Conservation (phyloP, 2,113 vertebrate species). For the Chionodraco myersi region DNA sequence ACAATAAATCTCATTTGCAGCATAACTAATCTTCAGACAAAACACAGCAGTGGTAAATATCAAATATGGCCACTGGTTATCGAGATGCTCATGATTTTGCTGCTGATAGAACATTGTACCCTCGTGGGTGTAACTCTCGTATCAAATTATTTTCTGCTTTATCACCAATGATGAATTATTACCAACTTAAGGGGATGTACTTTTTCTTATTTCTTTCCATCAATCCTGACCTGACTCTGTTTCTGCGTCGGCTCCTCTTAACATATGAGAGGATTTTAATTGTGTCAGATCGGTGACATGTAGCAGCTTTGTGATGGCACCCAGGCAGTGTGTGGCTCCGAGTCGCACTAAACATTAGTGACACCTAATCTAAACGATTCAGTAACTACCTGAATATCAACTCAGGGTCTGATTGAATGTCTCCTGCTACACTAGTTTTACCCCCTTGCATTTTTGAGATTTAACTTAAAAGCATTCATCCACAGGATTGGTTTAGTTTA, state of each 20-base stretch:
- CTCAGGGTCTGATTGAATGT: slow-evolving; percentile 78
- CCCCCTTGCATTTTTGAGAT: slow-evolving; percentile 70
- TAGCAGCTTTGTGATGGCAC: slow-evolving; percentile 76
- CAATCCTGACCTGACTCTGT: slow-evolving; percentile 27
- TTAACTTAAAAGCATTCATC: slow-evolving; percentile 78
- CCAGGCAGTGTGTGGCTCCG: slow-evolving; percentile 54
- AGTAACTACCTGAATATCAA: slow-evolving; percentile 81
- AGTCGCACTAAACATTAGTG: slow-evolving; percentile 79
- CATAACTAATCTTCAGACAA: slow-evolving; percentile 77
- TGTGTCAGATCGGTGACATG: slow-evolving; percentile 74
- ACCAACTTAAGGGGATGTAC: slow-evolving; percentile 28
- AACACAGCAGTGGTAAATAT: slow-evolving; percentile 62
- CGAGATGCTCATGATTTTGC: slow-evolving; percentile 40
- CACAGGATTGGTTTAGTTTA: slow-evolving; percentile 79
- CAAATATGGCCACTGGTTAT: slow-evolving; percentile 51
- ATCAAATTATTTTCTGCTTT: slow-evolving; percentile 38
- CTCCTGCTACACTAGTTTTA: slow-evolving; percentile 78
- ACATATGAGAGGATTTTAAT: slow-evolving; percentile 72
- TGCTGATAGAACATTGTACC: slow-evolving; percentile 39
- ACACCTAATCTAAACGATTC: slow-evolving; percentile 83
- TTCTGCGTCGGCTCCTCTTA: slow-evolving; percentile 15
- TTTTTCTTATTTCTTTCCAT: slow-evolving; percentile 26
- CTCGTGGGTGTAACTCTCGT: slow-evolving; percentile 26
- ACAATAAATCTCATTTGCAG: slow-evolving; percentile 81
- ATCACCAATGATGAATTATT: slow-evolving; percentile 56